Evolutionary conservation across 1,140 invertebrate genomes (phyloP).

Genomic region (Hypsibius dujardini): DNA sequence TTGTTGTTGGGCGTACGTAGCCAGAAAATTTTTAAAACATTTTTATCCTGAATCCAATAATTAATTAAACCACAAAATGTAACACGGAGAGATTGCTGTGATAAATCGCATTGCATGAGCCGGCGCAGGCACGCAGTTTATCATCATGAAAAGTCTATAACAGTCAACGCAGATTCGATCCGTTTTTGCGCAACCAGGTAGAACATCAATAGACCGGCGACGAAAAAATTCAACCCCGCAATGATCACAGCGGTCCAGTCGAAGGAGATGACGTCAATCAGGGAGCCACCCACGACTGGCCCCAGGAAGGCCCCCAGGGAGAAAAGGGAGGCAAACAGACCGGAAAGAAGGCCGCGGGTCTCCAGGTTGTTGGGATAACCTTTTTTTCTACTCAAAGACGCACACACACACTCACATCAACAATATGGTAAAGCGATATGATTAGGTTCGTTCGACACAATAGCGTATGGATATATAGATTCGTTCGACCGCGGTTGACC

Average conservation of each 20-base stretch:
- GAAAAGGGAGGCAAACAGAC: background rate
- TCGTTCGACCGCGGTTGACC: background rate
- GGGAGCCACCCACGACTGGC: background rate
- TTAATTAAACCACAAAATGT: too few relatives aligned
- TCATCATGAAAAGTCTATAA: too few relatives aligned
- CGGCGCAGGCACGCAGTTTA: too few relatives aligned
- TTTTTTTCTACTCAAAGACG: background rate
- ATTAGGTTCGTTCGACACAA: background rate
- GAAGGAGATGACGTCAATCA: conserved; percentile 1
- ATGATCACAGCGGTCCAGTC: background rate
- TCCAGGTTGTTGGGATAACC: background rate
- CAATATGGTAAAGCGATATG: background rate
- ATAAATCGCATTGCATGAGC: too few relatives aligned
- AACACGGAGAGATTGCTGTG: too few relatives aligned
- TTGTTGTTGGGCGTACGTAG: too few relatives aligned
- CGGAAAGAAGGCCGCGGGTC: background rate
- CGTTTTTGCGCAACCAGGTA: too few relatives aligned
- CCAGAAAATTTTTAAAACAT: too few relatives aligned
- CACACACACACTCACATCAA: background rate
- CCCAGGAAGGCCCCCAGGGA: background rate
- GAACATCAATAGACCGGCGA: too few relatives aligned
- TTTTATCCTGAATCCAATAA: too few relatives aligned
- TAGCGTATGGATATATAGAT: background rate
- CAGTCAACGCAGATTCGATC: too few relatives aligned
- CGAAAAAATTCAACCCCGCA: too few relatives aligned